These are phyloP conservation scores for Myiopsitta monachus DNA, from an alignment of 2,113 vertebrate genomes.

Conservation along the genomic window DNA sequence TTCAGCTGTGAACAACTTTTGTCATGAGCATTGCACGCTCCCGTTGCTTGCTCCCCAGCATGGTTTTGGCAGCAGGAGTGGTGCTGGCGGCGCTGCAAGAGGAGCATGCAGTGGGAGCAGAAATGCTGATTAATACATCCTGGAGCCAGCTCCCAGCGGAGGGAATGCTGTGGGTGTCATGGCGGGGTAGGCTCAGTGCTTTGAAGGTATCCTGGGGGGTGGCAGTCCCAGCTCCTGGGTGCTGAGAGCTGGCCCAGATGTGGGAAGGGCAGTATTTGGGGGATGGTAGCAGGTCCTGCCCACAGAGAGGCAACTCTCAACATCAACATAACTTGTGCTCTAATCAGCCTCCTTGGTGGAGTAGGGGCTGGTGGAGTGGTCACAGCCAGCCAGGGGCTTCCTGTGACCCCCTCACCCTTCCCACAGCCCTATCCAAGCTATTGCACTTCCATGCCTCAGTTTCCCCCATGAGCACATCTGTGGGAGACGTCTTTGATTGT, in stretches of 20 bases:
- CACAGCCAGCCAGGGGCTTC: background rate
- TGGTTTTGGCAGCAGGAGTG: background rate
- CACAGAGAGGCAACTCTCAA: accelerated
- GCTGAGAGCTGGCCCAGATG: accelerated
- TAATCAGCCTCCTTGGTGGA: accelerated
- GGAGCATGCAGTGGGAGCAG: background rate
- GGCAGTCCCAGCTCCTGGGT: accelerated
- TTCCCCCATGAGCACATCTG: background rate
- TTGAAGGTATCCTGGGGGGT: accelerated
- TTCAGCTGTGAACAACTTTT: background rate
- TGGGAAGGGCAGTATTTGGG: background rate
- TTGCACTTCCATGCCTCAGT: background rate
- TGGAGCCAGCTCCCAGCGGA: background rate
- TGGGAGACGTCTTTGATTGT: background rate
- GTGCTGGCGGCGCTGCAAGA: accelerated
- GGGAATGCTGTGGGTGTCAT: background rate
- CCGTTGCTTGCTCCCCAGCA: background rate
- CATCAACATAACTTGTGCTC: background rate
- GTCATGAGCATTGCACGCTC: accelerated
- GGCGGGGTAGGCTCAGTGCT: background rate
- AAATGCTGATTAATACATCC: background rate
- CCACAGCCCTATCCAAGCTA: background rate
- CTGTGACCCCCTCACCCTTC: background rate
- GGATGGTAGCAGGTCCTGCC: accelerated
- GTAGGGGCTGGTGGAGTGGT: background rate